Evolutionary conservation across 2,797 vertebrate species (phyloP), one percentile per base, ranked within the genome.

Genomic region (Anabas testudineus): DNA sequence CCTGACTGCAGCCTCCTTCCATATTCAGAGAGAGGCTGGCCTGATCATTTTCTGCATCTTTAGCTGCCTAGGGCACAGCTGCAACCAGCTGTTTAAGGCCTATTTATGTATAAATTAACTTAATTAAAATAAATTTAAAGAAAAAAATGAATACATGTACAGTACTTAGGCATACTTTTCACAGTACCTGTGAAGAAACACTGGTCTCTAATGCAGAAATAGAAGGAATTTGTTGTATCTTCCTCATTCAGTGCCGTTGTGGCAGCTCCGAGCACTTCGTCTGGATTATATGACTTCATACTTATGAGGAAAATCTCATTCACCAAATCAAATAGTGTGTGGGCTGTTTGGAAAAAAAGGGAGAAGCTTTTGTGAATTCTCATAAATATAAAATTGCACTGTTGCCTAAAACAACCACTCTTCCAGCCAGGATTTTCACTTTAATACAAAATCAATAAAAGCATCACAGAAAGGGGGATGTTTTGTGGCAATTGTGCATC

Each of bases 41-140:
- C 72, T 69, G 76, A 89, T 85, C 66, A 76, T 82, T 84, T 84
- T 70, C 46, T 76, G 54, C 51, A 57, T 57, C 7, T 57, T 43
- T 36, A 42, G 48, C 71, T 67, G 36, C 75, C 59, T 26, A 18
- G 8, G n/a, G 58, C 58, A 4, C 15, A 39, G 65, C 56, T 39
- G 30, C 63, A 46, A 13, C 43, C 16, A 21, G 42, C 54, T 42
- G 36, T 61, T 68, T 43, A 52, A 48, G 16, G 16, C 15, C 49
- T 37, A 49, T 64, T 41, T 46, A 24, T 49, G 10, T 45, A 7
- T 42, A 22, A 66, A 57, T 21, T 19, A 14, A 62, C 58, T 2
- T 45, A 57, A 59, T 48, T 1, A 3, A 63, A 67, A 55, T 2
- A n/a, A 13, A 61, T 41, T 19, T 15, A 24, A 18, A 62, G 12